Percentiles rank a stretch among this genome's conserved stretches.
Conservation (phyloP, 1,140 invertebrate species). For the Dermatophagoides farinae region DNA sequence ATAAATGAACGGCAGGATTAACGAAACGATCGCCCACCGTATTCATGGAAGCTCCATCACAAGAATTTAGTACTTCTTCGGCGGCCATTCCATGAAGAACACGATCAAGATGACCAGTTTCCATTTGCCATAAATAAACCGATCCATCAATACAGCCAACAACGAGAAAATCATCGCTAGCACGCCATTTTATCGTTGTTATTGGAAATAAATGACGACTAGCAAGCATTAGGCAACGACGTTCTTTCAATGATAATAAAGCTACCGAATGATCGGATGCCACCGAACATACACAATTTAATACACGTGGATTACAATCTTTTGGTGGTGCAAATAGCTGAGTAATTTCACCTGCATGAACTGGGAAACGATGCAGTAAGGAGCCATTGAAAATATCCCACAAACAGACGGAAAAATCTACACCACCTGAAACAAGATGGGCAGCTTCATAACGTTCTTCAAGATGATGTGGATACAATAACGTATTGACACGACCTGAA, state of each 20-base stretch:
- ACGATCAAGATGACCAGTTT: conserved; percentile 86
- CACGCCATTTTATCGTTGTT: conserved; percentile 85
- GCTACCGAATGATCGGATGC: conserved; percentile 94
- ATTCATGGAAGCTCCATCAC: conserved; percentile 50
- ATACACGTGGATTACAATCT: conserved; percentile 68
- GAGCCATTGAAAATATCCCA: conserved; percentile 87
- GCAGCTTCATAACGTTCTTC: conserved; percentile 76
- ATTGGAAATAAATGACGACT: conserved; percentile 91
- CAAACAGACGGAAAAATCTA: conserved; percentile 89
- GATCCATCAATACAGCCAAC: conserved; percentile 93
- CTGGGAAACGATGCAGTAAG: conserved; percentile 80
- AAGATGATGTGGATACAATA: conserved; percentile 81
- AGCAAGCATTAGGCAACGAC: conserved; percentile 82
- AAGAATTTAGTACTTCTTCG: conserved; percentile 85
- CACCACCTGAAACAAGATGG: conserved; percentile 78
- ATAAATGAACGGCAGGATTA: conserved; percentile 77
- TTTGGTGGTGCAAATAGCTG: conserved; percentile 76
- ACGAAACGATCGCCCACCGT: conserved; percentile 42
- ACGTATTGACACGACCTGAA: conserved; percentile 74
- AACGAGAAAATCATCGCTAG: conserved; percentile 92
- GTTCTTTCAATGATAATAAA: conserved; percentile 71
- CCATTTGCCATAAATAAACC: conserved; percentile 99
- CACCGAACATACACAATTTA: conserved; percentile 87
- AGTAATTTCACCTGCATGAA: conserved; percentile 65
- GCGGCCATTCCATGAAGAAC: conserved; percentile 84